These are phyloP conservation scores for Platichthys flesus DNA, from an alignment of 2,113 vertebrate genomes.

Conservation along the genomic window DNA sequence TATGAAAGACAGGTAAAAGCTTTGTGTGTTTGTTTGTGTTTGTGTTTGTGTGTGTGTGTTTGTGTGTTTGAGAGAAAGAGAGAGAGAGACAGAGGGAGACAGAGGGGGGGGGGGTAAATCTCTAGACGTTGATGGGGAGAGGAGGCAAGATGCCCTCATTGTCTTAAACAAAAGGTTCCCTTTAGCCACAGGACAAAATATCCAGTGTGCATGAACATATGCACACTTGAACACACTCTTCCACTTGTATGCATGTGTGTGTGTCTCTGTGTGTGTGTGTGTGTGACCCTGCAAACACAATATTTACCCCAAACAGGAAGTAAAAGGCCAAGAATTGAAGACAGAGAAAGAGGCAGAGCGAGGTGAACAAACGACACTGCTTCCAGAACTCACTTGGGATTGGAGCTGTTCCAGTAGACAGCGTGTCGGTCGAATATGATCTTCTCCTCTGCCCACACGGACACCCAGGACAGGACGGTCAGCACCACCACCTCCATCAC, in stretches of 20 bases:
- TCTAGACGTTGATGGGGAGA: constrained; percentile 54
- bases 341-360: background rate
- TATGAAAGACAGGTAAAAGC: constrained; percentile 35
- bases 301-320: background rate
- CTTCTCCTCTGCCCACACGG: constrained; percentile 83
- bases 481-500: constrained; percentile 82
- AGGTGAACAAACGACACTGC: background rate
- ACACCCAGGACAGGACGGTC: constrained; percentile 77
- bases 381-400: constrained; percentile 79
- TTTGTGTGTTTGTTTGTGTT: constrained; percentile 17
- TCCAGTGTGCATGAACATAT: constrained; percentile 1
- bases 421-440: constrained; percentile 83
- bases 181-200: constrained; percentile 32
- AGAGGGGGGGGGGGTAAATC: constrained; percentile 5
- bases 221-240: constrained; percentile 12
- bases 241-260: background rate
- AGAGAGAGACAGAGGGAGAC: background rate
- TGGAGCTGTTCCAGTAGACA: constrained; percentile 87
- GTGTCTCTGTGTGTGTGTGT: background rate
- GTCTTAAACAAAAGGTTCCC: constrained; percentile 69
- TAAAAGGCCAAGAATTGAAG: background rate
- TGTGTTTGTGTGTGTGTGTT: background rate
- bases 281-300: constrained; percentile 9
- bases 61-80: background rate
- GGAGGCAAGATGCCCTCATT: constrained; percentile 74